phyloP scores from a whole-genome alignment of 2,113 vertebrate genomes.

The Prinia subflava region DNA sequence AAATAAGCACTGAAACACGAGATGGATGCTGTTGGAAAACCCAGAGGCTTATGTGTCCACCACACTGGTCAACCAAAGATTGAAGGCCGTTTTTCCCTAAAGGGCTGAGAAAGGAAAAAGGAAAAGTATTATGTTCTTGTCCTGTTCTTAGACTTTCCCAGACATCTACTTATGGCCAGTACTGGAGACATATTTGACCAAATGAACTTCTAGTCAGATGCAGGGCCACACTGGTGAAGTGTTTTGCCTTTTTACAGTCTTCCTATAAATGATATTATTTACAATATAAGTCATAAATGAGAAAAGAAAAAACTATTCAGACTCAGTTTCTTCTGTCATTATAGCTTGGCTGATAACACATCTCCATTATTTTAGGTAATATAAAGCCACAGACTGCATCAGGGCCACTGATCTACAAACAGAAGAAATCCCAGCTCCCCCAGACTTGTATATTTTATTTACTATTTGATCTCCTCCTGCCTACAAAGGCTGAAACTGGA shows the following conservation, averaged over 20 bases:
- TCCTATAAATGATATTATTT: neutral
- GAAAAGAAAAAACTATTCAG: neutral
- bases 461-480: neutral
- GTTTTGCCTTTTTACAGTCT: neutral
- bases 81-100: neutral
- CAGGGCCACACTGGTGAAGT: neutral
- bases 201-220: neutral
- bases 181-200: neutral
- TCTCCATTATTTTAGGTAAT: neutral
- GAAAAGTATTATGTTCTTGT: neutral
- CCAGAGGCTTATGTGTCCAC: neutral
- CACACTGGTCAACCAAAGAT: conserved; percentile 8
- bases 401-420: neutral
- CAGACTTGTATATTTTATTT: neutral
- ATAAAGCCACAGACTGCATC: neutral
- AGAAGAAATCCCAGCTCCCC: neutral
- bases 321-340: neutral
- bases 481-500: neutral
- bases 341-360: neutral
- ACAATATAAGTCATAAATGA: neutral
- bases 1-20: neutral
- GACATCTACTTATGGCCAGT: neutral
- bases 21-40: neutral
- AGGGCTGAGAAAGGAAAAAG: neutral
- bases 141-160: neutral